Evolutionary conservation across 2,888 invertebrate genomes (phyloP).

Genomic region (Dione juno): DNA sequence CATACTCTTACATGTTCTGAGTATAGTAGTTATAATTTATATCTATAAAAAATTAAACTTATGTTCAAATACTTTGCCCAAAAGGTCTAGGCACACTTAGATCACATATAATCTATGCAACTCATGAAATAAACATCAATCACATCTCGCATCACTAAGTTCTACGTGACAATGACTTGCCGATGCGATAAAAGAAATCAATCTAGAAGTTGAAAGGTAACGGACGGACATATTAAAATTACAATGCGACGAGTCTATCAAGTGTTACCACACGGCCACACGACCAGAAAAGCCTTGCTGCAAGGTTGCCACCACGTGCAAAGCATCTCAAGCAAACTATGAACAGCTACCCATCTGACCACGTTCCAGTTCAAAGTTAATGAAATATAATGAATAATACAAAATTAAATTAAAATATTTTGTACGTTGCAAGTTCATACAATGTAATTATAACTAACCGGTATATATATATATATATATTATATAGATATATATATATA

Average conservation of each 20-base stretch:
- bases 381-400: background rate
- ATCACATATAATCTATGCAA: background rate
- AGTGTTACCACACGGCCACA: constrained; percentile 48
- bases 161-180: background rate
- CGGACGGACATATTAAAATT: constrained; percentile 20
- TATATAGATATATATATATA: too few species aligned
- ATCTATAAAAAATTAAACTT: too few species aligned
- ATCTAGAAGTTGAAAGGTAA: constrained; percentile 16
- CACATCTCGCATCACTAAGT: constrained; percentile 1
- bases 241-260: constrained; percentile 41
- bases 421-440: background rate
- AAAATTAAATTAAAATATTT: constrained; percentile 9
- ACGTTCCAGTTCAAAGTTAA: constrained; percentile 29
- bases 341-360: constrained; percentile 55
- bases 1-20: background rate
- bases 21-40: background rate
- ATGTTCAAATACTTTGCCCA: background rate
- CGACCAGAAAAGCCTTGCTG: constrained; percentile 66
- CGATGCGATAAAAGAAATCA: constrained; percentile 7
- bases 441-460: too few species aligned
- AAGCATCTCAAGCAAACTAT: constrained; percentile 63
- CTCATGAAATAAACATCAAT: background rate
- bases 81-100: background rate
- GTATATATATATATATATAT: too few species aligned
- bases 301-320: constrained; percentile 73